These are phyloP conservation scores for Cistogaster globosa DNA, from an alignment of 2,888 invertebrate genomes.

Conservation along the genomic window DNA sequence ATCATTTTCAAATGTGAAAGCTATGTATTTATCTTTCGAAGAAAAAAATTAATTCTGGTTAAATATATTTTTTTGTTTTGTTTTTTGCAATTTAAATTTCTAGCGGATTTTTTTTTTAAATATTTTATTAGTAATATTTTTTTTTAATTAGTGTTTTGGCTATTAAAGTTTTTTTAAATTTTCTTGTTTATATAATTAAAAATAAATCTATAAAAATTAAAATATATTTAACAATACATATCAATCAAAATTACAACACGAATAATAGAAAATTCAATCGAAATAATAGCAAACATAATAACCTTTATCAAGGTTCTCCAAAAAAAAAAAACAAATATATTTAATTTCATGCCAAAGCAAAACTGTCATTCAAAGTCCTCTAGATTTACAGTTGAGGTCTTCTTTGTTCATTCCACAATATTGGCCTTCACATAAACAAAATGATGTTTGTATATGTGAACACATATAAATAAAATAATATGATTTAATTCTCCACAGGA, in stretches of 20 bases:
- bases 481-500: slow-evolving; percentile 64
- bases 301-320: slow-evolving; percentile 60
- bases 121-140: no score
- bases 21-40: no score
- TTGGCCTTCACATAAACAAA: not conserved
- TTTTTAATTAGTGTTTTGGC: no score
- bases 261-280: slow-evolving; percentile 62
- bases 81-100: no score
- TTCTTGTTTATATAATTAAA: slow-evolving; percentile 36
- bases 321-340: slow-evolving; percentile 50
- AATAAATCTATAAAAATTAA: slow-evolving; percentile 36
- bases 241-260: not conserved
- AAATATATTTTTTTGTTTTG: no score
- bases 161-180: not conserved
- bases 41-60: no score
- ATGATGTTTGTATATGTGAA: not conserved
- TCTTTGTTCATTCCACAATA: not conserved
- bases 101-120: no score
- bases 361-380: slow-evolving; percentile 70
- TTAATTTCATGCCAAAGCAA: slow-evolving; percentile 66
- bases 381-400: slow-evolving; percentile 48
- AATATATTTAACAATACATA: not conserved
- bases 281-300: slow-evolving; percentile 65
- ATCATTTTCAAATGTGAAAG: no score
- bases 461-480: slow-evolving; percentile 28